A percentile compares a stretch with the other conserved stretches of the same genome.
These are phyloP conservation scores for Heliconius nattereri DNA, from an alignment of 1,140 invertebrate genomes.

Conservation along the genomic window DNA sequence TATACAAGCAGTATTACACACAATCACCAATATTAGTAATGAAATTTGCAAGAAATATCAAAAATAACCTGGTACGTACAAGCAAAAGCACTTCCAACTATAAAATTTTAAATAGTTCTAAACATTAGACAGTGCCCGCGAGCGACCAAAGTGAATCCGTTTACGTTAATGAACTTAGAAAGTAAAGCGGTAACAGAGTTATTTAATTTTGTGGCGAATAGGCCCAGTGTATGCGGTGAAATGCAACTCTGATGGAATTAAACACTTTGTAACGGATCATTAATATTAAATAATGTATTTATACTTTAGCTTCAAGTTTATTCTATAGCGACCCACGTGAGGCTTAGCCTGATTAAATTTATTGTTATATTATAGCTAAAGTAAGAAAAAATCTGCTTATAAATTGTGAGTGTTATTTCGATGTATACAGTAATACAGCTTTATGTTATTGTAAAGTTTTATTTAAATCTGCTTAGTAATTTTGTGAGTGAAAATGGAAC, in stretches of 20 bases:
- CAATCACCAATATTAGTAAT: background rate
- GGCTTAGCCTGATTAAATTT: no score
- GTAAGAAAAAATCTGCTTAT: no score
- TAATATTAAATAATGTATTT: conserved; percentile 6
- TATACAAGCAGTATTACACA: background rate
- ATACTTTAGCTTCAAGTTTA: no score
- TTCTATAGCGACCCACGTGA: no score
- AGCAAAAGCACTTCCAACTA: background rate
- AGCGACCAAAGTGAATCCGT: conserved; percentile 25
- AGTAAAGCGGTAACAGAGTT: conserved; percentile 38
- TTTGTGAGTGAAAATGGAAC: no score
- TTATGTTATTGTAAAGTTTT: no score
- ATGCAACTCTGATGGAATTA: conserved; percentile 36
- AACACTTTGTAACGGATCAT: conserved; percentile 31
- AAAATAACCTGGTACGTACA: background rate
- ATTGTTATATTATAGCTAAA: no score
- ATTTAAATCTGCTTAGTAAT: no score
- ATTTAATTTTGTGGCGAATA: conserved; percentile 37
- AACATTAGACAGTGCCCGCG: conserved; percentile 25
- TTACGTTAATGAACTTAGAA: conserved; percentile 37
- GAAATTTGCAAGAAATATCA: no score
- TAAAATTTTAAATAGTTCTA: conserved; percentile 27
- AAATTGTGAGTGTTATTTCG: no score
- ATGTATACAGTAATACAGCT: no score
- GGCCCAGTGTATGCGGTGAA: conserved; percentile 33